Conservation (phyloP, 2,797 vertebrate genomes). For the Rallus crepitans region DNA sequence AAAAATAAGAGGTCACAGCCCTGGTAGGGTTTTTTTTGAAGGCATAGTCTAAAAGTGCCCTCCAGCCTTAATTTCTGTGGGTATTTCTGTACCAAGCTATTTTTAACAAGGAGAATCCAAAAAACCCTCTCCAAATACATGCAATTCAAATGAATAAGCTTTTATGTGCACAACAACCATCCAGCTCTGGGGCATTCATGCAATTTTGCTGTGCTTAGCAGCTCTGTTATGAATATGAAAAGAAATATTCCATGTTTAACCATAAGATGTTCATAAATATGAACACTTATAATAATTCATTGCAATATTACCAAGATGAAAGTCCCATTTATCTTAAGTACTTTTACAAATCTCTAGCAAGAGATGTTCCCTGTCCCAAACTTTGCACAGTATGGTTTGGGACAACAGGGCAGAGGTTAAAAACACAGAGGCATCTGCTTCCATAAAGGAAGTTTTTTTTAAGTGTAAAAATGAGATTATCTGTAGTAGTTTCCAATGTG, state of each 20-base stretch:
- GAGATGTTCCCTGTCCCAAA: neutral
- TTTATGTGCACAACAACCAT: constrained; percentile 3
- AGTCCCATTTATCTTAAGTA: neutral
- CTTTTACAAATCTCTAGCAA: neutral
- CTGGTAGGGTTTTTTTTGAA: neutral
- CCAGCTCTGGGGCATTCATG: constrained; percentile 42
- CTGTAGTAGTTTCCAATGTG: neutral
- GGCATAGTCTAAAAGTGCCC: neutral
- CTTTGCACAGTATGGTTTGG: neutral
- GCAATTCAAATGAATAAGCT: constrained; percentile 36
- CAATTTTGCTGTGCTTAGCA: constrained; percentile 30
- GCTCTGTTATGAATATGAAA: constrained; percentile 1
- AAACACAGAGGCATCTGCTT: neutral
- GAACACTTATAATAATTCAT: neutral
- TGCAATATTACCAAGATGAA: neutral
- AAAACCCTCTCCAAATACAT: neutral
- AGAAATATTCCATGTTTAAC: neutral
- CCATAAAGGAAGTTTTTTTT: neutral
- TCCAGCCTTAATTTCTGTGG: neutral
- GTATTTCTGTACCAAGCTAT: constrained; percentile 8
- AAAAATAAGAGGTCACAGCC: neutral
- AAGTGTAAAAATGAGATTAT: neutral
- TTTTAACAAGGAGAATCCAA: constrained; percentile 47
- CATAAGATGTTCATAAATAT: neutral
- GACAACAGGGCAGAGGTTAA: neutral